Base-by-base conservation (phyloP, 2,113 vertebrate species). In the Boleophthalmus pectinirostris region DNA sequence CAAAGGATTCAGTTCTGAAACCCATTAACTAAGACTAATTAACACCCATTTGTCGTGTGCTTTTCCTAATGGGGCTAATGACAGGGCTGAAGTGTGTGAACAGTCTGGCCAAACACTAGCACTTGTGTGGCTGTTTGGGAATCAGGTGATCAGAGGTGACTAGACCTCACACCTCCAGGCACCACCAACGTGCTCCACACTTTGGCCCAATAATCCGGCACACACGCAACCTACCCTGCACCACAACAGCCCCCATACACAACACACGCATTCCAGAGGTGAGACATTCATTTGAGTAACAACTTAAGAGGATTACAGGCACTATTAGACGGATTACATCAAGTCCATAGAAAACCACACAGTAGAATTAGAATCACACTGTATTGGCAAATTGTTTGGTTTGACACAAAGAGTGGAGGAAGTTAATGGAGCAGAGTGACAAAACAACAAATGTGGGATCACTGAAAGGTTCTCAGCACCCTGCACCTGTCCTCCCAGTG, bases 71-170 rank as follows among this genome's bases (percentile, higher is more conserved):
- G 58, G 11, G 43, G 11, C 75, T 89, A 87, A 87, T 74, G 71
- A 56, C 46, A 79, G 77, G 82, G 54, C 54, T 68, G 49, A 29
- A 65, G 72, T 72, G 74, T 67, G 72, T 67, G 61, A 74, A 70
- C 65, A 74, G 80, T 64, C 61, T 70, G 85, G 65, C 76, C 89
- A 89, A 87, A 85, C 79, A 79, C 83, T 85, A 80, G 86, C 71
- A 74, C 78, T 77, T 45, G 56, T 56, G 10, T 21, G 58, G 14
- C 63, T 15, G 61, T 60, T 64, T 47, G 51, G 79, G 69, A 82
- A 91, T 90, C 87, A 90, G 88, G 89, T 91, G 89, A 93, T 88
- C 88, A 83, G 74, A 80, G 84, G 87, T 81, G 90, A 92, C 89
- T 89, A 88, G 68, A 69, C 79, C 87, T 85, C 89, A 92, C 92